These are phyloP conservation scores for Nyctibius grandis DNA, from an alignment of 2,797 vertebrate species.

Conservation along the genomic window DNA sequence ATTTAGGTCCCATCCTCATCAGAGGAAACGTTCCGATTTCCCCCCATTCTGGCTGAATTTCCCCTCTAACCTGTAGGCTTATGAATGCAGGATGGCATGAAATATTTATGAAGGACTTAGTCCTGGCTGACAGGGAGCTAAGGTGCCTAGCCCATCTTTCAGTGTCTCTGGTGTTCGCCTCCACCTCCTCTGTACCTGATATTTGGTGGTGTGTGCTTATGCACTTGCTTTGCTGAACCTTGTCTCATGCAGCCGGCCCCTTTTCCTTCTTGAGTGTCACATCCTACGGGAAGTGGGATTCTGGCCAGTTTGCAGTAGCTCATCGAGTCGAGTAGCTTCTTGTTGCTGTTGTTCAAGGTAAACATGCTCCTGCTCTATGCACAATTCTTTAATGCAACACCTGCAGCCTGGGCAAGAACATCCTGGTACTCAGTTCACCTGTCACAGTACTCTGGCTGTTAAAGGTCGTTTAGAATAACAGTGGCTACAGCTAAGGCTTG, in stretches of 20 bases:
- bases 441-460: neutral
- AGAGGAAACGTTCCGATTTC: neutral
- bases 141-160: neutral
- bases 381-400: neutral
- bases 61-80: neutral
- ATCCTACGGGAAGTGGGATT: neutral
- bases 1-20: neutral
- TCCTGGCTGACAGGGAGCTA: rapidly evolving
- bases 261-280: neutral
- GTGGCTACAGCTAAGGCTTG: neutral
- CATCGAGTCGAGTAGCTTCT: neutral
- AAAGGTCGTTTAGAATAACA: neutral
- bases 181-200: neutral
- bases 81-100: neutral
- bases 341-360: neutral
- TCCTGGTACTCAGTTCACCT: neutral
- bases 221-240: neutral
- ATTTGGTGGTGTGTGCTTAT: neutral
- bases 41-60: neutral
- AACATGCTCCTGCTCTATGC: neutral
- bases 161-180: neutral
- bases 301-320: neutral
- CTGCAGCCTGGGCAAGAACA: neutral
- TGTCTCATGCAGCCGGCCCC: rapidly evolving
- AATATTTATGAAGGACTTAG: neutral